phyloP scores from a whole-genome alignment of 2,113 vertebrate species.

The Ciconia maguari region DNA sequence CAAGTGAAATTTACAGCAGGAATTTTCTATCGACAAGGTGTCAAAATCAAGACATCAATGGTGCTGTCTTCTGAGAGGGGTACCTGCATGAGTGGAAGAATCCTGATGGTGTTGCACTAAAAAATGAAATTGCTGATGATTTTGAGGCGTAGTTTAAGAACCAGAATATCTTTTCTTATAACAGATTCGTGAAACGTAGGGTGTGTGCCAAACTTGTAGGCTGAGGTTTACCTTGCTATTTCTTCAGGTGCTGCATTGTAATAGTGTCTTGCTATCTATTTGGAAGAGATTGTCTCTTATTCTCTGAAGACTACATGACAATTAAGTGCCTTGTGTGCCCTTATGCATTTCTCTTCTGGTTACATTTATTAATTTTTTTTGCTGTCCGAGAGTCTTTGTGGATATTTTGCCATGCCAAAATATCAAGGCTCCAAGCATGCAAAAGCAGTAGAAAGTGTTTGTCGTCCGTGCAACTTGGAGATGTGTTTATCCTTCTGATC shows the following conservation, averaged over 20 bases:
- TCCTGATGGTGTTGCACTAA: rapidly evolving
- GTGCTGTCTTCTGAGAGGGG: not conserved
- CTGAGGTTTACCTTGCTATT: not conserved
- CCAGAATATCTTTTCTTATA: not conserved
- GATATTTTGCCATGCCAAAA: not conserved
- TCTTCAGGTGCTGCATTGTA: not conserved
- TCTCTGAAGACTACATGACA: not conserved
- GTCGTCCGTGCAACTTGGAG: rapidly evolving
- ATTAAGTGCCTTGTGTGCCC: not conserved
- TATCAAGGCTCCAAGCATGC: not conserved
- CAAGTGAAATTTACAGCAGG: not conserved
- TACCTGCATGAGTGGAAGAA: not conserved
- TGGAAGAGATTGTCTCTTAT: not conserved
- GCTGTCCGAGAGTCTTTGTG: not conserved
- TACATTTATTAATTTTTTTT: not conserved
- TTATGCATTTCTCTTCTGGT: not conserved
- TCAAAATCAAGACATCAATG: not conserved
- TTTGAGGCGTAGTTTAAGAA: not conserved
- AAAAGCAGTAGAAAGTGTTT: not conserved
- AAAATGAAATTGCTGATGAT: not conserved
- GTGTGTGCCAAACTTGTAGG: not conserved
- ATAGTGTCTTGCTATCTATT: not conserved
- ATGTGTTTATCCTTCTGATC: not conserved
- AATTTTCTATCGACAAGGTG: not conserved
- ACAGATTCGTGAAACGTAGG: not conserved